Evolutionary conservation across 2,797 vertebrate genomes (phyloP), one percentile per base, ranked within the genome.

Genomic region (Falco novaeseelandiae): DNA sequence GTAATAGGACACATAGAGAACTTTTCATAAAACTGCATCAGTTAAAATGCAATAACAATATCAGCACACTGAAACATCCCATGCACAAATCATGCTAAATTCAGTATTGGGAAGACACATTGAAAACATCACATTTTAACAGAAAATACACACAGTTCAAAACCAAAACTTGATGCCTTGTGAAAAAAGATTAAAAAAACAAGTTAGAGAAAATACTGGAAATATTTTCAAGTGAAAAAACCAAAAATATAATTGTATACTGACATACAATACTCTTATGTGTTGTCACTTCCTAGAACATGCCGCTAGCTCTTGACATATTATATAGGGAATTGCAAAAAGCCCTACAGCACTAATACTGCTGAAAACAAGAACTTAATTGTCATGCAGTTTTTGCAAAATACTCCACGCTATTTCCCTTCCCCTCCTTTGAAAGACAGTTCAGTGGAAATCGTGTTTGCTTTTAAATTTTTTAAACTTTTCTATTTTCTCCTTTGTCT

Each of bases 381-480:
- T 17, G 4, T 40, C 48, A 76, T 4, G 36, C 17, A 79, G 63
- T 67, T 27, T 71, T 63, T 87, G 74, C 48, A 59, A 89, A 85
- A 55, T 36, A 92, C 54, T 61, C 46, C 55, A 83, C 40, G 27
- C 11, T 38, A 38, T 59, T 76, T 58, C 40, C 38, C 48, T 63
- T 83, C 26, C 66, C 62, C 34, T 81, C 27, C 42, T 87, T 74
- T 74, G 10, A 57, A 85, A 83, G 54, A 62, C 32, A 59, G 27
- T 76, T 86, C 69, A 86, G 66, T 34, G 14, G 51, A 77, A 90
- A 83, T 17, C 0, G 0, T 44, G 59, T 62, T 84, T 90, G 72
- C 12, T 92, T 95, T 71, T 25, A 52, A 89, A 78, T 61, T 38
- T 25, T 74, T 71, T 87, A 84, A 95, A 83, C 20, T 76, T 96